These are phyloP conservation scores for Channallabes apus DNA, from an alignment of 2,797 vertebrate genomes.

Conservation along the genomic window DNA sequence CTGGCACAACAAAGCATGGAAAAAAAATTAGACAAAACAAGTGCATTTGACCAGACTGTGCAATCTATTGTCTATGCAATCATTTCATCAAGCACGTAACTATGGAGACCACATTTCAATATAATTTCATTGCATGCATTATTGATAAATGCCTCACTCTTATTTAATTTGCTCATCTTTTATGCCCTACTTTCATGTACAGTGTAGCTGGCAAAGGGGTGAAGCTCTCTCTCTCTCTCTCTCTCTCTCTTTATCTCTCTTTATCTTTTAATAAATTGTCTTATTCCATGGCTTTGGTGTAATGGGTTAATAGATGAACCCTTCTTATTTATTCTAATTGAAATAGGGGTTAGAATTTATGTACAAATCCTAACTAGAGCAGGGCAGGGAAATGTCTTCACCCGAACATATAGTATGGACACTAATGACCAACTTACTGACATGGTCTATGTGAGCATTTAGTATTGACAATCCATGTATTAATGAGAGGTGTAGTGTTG, in stretches of 20 bases:
- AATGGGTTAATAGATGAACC: conserved; percentile 34
- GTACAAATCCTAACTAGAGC: background rate
- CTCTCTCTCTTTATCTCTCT: background rate
- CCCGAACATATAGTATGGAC: background rate
- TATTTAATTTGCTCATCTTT: conserved; percentile 50
- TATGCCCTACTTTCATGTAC: conserved; percentile 35
- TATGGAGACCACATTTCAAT: conserved; percentile 46
- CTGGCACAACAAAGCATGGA: background rate
- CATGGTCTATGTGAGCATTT: background rate
- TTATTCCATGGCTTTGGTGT: background rate
- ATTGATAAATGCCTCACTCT: conserved; percentile 46
- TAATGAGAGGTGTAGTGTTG: background rate
- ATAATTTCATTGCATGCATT: conserved; percentile 47
- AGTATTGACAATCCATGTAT: background rate
- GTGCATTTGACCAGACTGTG: background rate
- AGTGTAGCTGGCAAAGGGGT: conserved; percentile 29
- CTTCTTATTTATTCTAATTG: conserved; percentile 5
- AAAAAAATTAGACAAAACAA: background rate
- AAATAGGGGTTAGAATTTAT: background rate
- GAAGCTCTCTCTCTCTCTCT: background rate
- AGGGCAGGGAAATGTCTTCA: background rate
- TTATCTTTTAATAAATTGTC: background rate
- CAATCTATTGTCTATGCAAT: conserved; percentile 22
- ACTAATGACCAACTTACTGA: conserved; percentile 25
- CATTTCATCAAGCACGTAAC: conserved; percentile 19